phyloP scores from a whole-genome alignment of 2,888 invertebrate species.

The Standfussiana lucernea region DNA sequence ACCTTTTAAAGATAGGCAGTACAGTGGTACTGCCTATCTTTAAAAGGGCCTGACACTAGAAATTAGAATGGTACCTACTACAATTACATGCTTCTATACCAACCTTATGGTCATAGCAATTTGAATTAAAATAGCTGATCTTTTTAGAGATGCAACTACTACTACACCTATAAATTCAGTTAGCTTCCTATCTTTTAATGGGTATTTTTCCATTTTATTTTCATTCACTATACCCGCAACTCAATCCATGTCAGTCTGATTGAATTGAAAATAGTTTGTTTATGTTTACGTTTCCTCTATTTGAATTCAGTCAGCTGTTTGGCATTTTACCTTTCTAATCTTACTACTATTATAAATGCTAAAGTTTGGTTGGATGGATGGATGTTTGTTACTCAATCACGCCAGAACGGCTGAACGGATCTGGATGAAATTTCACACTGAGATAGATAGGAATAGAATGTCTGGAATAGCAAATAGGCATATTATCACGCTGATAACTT shows the following conservation, averaged over 20 bases:
- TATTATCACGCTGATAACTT: no score
- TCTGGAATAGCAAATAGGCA: no score
- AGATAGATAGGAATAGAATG: no score
- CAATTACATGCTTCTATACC: neutral
- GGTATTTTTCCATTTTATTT: neutral
- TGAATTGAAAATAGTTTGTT: neutral
- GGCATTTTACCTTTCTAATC: neutral
- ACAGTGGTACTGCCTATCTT: no score
- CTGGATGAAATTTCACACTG: no score
- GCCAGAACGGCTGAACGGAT: no score
- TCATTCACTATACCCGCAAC: no score
- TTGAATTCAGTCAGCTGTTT: neutral
- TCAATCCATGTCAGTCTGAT: neutral
- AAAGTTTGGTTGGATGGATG: no score
- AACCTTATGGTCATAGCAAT: neutral
- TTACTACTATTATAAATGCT: no score
- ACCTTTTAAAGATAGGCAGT: no score
- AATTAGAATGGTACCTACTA: neutral
- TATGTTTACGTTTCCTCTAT: neutral
- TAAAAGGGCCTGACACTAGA: neutral
- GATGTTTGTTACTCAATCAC: no score
- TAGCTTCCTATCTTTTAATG: neutral
- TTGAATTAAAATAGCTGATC: neutral
- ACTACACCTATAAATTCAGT: conserved; percentile 5
- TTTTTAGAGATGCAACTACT: neutral